A percentile compares a stretch with the other conserved stretches of the same genome.
Evolutionary conservation across 2,888 invertebrate genomes (phyloP).

Genomic region (Caradrina clavipalpis): DNA sequence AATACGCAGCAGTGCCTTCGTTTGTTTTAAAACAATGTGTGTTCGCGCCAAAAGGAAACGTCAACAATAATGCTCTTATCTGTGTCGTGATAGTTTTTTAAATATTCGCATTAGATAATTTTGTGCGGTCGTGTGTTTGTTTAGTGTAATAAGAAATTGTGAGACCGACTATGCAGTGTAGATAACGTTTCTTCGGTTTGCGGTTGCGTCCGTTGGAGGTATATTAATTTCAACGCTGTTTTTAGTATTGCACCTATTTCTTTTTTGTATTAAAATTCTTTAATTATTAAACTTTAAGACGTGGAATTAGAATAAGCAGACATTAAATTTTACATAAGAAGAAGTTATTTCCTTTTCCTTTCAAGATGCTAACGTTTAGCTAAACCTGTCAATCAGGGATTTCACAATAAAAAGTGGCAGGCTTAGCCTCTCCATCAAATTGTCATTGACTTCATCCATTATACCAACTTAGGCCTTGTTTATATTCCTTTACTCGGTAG

Average conservation of each 20-base stretch:
- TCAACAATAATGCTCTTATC: conserved; percentile 46
- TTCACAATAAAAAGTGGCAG: too few species aligned
- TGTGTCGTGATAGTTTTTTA: conserved; percentile 42
- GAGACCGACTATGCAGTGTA: conserved; percentile 78
- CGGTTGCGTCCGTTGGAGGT: conserved; percentile 77
- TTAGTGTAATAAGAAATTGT: conserved; percentile 77
- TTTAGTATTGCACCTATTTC: conserved; percentile 19
- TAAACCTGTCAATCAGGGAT: too few species aligned
- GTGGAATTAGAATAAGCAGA: too few species aligned
- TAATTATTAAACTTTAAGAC: too few species aligned
- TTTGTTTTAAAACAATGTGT: conserved; percentile 43
- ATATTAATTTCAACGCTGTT: conserved; percentile 71
- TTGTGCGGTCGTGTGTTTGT: conserved; percentile 79
- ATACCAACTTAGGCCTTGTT: not conserved
- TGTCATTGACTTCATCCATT: not conserved
- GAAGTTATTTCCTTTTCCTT: not conserved
- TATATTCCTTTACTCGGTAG: conserved; percentile 6
- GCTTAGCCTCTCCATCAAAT: not conserved
- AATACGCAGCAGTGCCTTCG: conserved; percentile 42
- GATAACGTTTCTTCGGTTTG: conserved; percentile 83
- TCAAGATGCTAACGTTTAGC: too few species aligned
- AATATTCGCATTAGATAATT: conserved; percentile 64
- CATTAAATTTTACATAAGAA: too few species aligned
- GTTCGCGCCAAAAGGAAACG: conserved; percentile 44
- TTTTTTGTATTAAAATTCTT: not conserved